Percentiles rank a stretch among this genome's conserved stretches.
Evolutionary conservation across 2,797 vertebrate species (phyloP).

Genomic region (Phaenicophaeus curvirostris): DNA sequence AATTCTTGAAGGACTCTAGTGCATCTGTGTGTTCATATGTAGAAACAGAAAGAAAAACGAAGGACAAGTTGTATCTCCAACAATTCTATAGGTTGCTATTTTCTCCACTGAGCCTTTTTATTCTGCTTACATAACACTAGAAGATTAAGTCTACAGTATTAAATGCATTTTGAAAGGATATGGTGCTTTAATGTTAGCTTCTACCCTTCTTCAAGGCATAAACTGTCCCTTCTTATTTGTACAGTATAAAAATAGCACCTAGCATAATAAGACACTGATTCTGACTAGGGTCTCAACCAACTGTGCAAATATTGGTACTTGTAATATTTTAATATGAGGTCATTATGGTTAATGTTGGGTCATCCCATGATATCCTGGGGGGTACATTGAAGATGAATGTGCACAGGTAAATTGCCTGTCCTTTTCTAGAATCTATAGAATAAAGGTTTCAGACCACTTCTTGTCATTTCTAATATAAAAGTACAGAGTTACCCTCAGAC

Average conservation of each 20-base stretch:
- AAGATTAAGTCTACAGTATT: not conserved
- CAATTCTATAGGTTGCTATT: not conserved
- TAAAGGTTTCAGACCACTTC: conserved; percentile 15
- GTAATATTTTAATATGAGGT: conserved; percentile 42
- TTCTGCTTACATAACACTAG: not conserved
- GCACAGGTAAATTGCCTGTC: not conserved
- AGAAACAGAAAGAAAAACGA: not conserved
- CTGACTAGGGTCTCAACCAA: conserved; percentile 8
- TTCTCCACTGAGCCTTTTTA: conserved; percentile 9
- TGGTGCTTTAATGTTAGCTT: not conserved
- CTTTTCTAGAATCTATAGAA: not conserved
- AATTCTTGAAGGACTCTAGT: not conserved
- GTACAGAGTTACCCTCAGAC: conserved; percentile 8
- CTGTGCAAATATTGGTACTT: conserved; percentile 57
- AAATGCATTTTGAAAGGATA: conserved; percentile 37
- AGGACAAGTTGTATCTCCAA: not conserved
- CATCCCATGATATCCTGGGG: not conserved
- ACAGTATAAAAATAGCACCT: not conserved
- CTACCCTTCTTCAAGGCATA: not conserved
- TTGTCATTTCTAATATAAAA: not conserved
- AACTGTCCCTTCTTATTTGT: conserved; percentile 22
- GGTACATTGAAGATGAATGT: not conserved
- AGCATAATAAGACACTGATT: not conserved
- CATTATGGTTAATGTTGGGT: conserved; percentile 11
- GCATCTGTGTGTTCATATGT: not conserved